A percentile compares a stretch with the other conserved stretches of the same genome.
Conservation (phyloP, 2,113 vertebrate species). For the Motacilla tschutschensis region DNA sequence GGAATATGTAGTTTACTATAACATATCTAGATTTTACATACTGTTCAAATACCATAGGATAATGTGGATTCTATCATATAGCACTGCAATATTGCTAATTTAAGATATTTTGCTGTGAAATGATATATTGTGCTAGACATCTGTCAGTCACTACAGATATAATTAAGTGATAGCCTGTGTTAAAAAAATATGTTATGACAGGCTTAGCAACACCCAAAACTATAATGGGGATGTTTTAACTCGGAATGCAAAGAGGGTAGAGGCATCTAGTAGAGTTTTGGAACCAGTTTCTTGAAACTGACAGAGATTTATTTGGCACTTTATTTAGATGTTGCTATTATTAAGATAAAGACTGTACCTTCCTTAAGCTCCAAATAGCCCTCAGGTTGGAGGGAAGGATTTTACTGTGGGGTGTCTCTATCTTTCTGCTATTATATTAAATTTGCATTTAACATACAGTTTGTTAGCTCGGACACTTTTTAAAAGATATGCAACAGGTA, state of each 20-base stretch:
- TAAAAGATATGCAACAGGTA: background rate
- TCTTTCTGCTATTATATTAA: conserved; percentile 4
- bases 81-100: background rate
- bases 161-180: background rate
- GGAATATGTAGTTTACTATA: background rate
- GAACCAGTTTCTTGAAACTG: conserved; percentile 30
- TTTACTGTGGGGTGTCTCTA: background rate
- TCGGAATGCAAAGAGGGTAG: conserved; percentile 18
- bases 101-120: background rate
- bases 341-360: conserved; percentile 12
- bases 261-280: conserved; percentile 23
- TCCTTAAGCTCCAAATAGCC: background rate
- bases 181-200: conserved; percentile 1
- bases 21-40: background rate
- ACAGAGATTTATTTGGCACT: conserved; percentile 29
- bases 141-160: background rate
- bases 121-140: background rate
- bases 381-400: background rate
- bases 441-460: background rate
- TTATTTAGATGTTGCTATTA: conserved; percentile 44
- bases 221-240: conserved; percentile 22
- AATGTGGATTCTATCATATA: background rate
- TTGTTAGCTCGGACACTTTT: conserved; percentile 11
- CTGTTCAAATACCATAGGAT: background rate
- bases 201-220: conserved; percentile 9